Base-by-base conservation (phyloP, 2,888 invertebrate species). In the Acrocera orbiculus region DNA sequence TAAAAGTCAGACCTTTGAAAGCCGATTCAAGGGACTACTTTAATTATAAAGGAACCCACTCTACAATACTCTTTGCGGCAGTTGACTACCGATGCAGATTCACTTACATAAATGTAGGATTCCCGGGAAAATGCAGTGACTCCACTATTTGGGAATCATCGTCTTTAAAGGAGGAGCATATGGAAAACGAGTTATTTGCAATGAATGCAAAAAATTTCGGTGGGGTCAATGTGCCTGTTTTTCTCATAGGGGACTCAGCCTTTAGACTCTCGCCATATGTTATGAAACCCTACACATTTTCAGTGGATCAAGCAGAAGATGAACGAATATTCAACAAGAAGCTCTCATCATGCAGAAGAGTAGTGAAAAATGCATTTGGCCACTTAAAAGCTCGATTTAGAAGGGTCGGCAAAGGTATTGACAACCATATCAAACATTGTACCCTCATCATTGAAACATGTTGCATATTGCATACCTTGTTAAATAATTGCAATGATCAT, bases 381-480 rank as follows among this genome's bases (percentile, higher is more conserved):
- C 23, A 29, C 13, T 23, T 29, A n/a, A 20, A 24, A 16, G 28
- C 34, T 3, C 10, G 34, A 16, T 34, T 34, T 23, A 22, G 15
- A 11, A 16, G n/a, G 16, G 9, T 34, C 7, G 24, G 28, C 23
- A 15, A 10, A 19, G 19, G 25, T 13, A 20, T 30, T n/a, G 23
- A 30, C 10, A 16, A 28, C 10, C 8, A 20, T 5, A n/a, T 10
- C 3, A 15, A 20, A 20, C 26, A 35, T 30, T 10, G 14, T 9
- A 25, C 19, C 13, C 11, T 9, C 5, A 20, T 35, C 4, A 30
- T 35, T 8, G 27, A 30, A 19, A 27, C 35, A 4, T 26, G 30
- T n/a, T 30, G 30, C 16, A 26, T 35, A 26, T 20, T 35, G 15
- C 26, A 30, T 23, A 22, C 8, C 22, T 17, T 27, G 5, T 16